These are phyloP conservation scores for Crocuta crocuta DNA, from an alignment of 2,113 vertebrate genomes.

Conservation along the genomic window DNA sequence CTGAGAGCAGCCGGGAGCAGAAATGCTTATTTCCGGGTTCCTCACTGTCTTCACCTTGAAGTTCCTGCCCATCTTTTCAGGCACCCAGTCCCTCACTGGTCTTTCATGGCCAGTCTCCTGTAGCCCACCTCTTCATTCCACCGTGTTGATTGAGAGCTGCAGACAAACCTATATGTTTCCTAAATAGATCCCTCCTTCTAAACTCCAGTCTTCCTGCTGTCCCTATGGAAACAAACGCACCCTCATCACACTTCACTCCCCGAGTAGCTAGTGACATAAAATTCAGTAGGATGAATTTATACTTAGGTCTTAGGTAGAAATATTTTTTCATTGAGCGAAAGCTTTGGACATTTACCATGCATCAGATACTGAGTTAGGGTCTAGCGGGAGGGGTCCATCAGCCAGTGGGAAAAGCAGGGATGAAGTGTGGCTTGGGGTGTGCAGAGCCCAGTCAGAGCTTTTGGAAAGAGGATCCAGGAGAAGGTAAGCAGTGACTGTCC, in stretches of 20 bases:
- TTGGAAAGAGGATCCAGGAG: background rate
- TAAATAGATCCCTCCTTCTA: background rate
- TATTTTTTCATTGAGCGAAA: slow-evolving; percentile 1
- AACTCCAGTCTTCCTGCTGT: background rate
- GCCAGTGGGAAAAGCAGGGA: background rate
- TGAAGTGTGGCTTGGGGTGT: fast-evolving
- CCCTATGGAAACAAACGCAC: background rate
- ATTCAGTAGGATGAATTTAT: background rate
- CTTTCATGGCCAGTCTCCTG: background rate
- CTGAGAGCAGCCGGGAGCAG: background rate
- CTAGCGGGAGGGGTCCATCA: background rate
- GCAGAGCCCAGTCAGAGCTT: background rate
- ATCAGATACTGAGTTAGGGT: background rate
- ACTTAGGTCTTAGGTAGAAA: background rate
- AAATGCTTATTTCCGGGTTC: background rate
- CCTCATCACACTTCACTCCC: background rate
- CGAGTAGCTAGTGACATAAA: background rate
- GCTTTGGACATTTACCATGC: background rate
- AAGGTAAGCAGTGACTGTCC: background rate
- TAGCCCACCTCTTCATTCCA: background rate
- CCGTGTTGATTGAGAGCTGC: background rate
- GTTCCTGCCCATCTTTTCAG: background rate
- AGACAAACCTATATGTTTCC: background rate
- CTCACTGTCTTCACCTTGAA: fast-evolving
- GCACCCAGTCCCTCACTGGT: background rate